A percentile compares a stretch with the other conserved stretches of the same genome.
These are phyloP conservation scores for Mustelus asterias DNA, from an alignment of 2,113 vertebrate genomes.

Conservation along the genomic window DNA sequence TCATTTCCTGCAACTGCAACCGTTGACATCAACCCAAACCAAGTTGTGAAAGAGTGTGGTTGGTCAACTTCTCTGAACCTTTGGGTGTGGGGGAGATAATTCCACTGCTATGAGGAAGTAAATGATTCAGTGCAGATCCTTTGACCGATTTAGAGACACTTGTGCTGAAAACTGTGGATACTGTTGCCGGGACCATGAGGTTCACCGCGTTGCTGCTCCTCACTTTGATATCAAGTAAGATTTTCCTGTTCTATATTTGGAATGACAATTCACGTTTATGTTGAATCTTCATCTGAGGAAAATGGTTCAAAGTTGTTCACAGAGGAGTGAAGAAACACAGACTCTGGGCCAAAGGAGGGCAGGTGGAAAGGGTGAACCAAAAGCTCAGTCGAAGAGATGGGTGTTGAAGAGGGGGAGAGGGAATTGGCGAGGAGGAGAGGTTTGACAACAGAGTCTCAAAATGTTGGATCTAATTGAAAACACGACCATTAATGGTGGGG, in stretches of 20 bases:
- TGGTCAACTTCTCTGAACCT: not conserved
- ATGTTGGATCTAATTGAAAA: not conserved
- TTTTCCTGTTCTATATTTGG: not conserved
- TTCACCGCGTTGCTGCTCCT: not conserved
- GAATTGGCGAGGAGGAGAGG: not conserved
- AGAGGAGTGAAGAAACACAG: not conserved
- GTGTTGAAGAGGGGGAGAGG: too few relatives aligned
- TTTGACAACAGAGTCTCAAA: not conserved
- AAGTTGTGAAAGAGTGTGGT: not conserved
- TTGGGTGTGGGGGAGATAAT: too few relatives aligned
- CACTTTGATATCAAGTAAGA: conserved; percentile 5
- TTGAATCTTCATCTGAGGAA: not conserved
- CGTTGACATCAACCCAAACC: not conserved
- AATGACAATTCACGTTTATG: not conserved
- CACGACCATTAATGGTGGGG: too few relatives aligned
- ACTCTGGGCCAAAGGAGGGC: not conserved
- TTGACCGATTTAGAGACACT: too few relatives aligned
- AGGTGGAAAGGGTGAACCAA: not conserved
- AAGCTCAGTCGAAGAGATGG: too few relatives aligned
- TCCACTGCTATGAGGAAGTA: not conserved
- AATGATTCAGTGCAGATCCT: not conserved
- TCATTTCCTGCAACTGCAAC: not conserved
- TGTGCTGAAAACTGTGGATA: not conserved
- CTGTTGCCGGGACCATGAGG: not conserved
- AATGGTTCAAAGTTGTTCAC: not conserved